Evolutionary conservation across 2,888 invertebrate genomes (phyloP), one percentile per base, ranked within the genome.

Genomic region (Sepiola atlantica): DNA sequence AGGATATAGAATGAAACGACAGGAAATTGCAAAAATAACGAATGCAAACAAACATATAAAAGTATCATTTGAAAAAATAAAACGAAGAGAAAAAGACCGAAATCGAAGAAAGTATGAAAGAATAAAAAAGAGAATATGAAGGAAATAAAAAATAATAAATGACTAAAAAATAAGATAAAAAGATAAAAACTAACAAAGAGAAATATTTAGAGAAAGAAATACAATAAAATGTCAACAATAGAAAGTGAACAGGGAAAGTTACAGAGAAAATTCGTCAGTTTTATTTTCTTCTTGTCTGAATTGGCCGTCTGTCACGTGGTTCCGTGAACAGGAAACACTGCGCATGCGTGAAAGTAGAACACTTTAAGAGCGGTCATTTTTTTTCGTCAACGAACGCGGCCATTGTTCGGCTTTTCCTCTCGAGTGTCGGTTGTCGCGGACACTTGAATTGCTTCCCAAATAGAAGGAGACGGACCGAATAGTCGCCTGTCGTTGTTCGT

Each of bases 1-100:
- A 1, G 6, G 10, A n/a, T 1, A n/a, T 0, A n/a, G 8, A n/a
- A 10, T 14, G 12, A n/a, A n/a, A n/a, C 12, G 8, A 14, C 12
- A 12, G 10, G 0, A n/a, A 28, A 77, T 14, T 14, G n/a, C 28
- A 12, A 77, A n/a, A 77, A 77, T 14, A 28, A 57, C 0, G 21
- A 61, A n/a, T n/a, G n/a, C n/a, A n/a, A n/a, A n/a, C n/a, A n/a
- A n/a, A n/a, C n/a, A n/a, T n/a, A 28, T 20, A 8, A 24, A 61
- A 61, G 28, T 28, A 24, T 1, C 0, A 10, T 18, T 10, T 18
- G 10, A 20, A 24, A 28, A 61, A 28, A 61, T n/a, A 20, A 10
- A 24, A 10, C 21, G 6, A 57, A 16, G 8, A 18, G 8, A 21
- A 20, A 57, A 21, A 57, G 3, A 6, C 1, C 18, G 21, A 21